Percentiles rank a stretch among this genome's conserved stretches.
phyloP scores from a whole-genome alignment of 2,888 invertebrate species.

The Spicauda simplicius region DNA sequence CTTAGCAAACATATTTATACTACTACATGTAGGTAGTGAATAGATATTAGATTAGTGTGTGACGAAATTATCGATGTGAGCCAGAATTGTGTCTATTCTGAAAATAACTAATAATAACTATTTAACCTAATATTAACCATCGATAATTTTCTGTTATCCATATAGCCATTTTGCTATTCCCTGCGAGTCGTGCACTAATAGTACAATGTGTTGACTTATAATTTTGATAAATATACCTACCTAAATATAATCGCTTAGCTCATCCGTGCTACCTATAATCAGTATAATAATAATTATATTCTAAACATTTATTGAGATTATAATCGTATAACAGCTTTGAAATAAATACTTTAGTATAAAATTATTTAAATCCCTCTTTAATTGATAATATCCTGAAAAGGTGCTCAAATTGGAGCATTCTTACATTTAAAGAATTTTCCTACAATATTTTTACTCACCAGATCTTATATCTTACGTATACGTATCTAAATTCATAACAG shows the following conservation, averaged over 20 bases:
- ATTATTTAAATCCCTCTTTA: too few relatives aligned
- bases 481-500: too few relatives aligned
- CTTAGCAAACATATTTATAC: slow-evolving; percentile 38
- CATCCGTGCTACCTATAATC: slow-evolving; percentile 2
- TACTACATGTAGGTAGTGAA: slow-evolving; percentile 25
- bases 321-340: not conserved
- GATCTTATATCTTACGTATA: too few relatives aligned
- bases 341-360: not conserved
- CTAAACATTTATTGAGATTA: not conserved
- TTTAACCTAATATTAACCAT: slow-evolving; percentile 7
- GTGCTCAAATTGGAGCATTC: not conserved
- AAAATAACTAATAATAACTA: not conserved
- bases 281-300: not conserved
- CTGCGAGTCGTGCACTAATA: slow-evolving; percentile 27
- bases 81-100: not conserved
- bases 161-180: slow-evolving; percentile 26
- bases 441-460: too few relatives aligned
- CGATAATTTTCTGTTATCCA: slow-evolving; percentile 43
- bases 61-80: slow-evolving; percentile 43
- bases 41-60: slow-evolving; percentile 24
- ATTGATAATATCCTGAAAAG: not conserved
- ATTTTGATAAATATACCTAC: slow-evolving; percentile 6
- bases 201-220: slow-evolving; percentile 31
- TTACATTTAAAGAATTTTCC: too few relatives aligned
- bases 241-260: slow-evolving; percentile 22